Evolutionary conservation across 2,888 invertebrate genomes (phyloP).

Genomic region (Catocala fraxini): DNA sequence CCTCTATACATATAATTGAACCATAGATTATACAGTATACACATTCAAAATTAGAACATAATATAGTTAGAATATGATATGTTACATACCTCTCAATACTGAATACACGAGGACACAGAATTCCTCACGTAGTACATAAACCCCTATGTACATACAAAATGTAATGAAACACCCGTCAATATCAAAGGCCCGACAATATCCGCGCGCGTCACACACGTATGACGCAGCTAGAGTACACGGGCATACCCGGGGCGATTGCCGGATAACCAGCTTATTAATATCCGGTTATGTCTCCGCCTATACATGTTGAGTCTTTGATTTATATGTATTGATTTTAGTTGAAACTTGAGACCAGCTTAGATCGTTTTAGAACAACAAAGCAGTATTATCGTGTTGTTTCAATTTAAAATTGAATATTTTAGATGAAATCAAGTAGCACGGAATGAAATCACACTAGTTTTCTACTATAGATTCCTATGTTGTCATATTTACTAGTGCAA

Average conservation of each 20-base stretch:
- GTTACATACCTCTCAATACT: not conserved
- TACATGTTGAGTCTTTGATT: conserved; percentile 48
- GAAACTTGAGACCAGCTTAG: not conserved
- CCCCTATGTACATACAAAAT: conserved; percentile 6
- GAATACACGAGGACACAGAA: not conserved
- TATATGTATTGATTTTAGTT: conserved; percentile 38
- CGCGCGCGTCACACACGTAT: conserved; percentile 38
- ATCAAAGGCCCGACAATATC: conserved; percentile 50
- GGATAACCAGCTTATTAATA: conserved; percentile 76
- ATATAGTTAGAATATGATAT: too few relatives aligned
- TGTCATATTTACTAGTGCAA: too few relatives aligned
- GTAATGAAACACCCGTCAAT: conserved; percentile 46
- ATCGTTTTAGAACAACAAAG: too few relatives aligned
- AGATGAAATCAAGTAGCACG: too few relatives aligned
- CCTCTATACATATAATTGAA: too few relatives aligned
- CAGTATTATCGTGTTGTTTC: too few relatives aligned
- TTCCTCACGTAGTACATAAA: conserved; percentile 1
- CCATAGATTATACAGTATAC: too few relatives aligned
- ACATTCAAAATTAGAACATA: too few relatives aligned
- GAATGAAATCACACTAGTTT: too few relatives aligned
- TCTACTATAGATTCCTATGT: too few relatives aligned
- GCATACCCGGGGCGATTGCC: conserved; percentile 66
- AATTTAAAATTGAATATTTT: too few relatives aligned
- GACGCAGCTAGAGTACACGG: conserved; percentile 56
- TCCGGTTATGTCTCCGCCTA: conserved; percentile 62